Evolutionary conservation across 1,140 invertebrate genomes (phyloP).

Genomic region (Pogonognathellus flavescens): DNA sequence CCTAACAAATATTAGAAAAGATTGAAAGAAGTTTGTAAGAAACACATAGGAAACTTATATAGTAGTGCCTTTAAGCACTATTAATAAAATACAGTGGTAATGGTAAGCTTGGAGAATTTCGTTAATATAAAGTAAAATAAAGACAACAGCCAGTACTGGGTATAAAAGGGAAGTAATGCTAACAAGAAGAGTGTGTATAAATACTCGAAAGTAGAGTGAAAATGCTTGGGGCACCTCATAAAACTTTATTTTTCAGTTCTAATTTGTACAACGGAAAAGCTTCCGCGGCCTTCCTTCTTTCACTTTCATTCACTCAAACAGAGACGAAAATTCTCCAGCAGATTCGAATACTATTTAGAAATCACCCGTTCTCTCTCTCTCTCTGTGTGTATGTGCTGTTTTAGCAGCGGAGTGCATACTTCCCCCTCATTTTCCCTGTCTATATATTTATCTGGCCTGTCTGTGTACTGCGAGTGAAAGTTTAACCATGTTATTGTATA

Average conservation of each 20-base stretch:
- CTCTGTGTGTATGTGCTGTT: background rate
- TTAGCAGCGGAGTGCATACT: background rate
- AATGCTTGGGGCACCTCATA: conserved; percentile 24
- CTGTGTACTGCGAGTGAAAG: too few relatives aligned
- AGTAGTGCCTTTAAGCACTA: too few relatives aligned
- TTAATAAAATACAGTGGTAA: too few relatives aligned
- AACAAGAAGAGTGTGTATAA: background rate
- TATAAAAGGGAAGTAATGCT: background rate
- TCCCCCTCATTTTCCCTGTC: too few relatives aligned
- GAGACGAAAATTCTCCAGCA: background rate
- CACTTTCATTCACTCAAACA: background rate
- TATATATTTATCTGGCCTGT: too few relatives aligned
- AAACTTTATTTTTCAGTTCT: conserved; percentile 46
- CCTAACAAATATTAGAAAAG: too few relatives aligned
- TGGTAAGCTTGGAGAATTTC: too few relatives aligned
- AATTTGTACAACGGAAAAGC: conserved; percentile 21
- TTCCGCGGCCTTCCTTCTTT: background rate
- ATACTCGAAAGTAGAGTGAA: conserved; percentile 26
- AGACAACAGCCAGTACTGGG: background rate
- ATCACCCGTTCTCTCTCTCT: background rate
- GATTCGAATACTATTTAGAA: background rate
- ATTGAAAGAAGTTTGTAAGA: too few relatives aligned
- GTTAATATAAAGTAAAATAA: too few relatives aligned
- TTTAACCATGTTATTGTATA: too few relatives aligned
- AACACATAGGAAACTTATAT: too few relatives aligned